Percentiles rank a stretch among this genome's conserved stretches.
Evolutionary conservation across 2,888 invertebrate genomes (phyloP).

Genomic region (Gari tellinella): DNA sequence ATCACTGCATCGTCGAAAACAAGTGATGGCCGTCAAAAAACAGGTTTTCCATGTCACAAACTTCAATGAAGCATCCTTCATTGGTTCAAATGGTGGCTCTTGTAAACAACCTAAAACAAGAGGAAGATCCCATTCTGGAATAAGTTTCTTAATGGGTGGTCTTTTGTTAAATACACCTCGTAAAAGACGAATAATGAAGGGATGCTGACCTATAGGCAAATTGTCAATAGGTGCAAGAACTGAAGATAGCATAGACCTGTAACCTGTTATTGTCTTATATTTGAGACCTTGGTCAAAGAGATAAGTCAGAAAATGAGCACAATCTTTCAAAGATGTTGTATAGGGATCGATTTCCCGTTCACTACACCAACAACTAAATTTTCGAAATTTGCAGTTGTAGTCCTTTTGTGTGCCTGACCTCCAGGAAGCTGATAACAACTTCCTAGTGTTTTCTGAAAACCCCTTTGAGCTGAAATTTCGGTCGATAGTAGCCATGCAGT

Average conservation of each 20-base stretch:
- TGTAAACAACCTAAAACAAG: constrained; percentile 12
- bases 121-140: constrained; percentile 32
- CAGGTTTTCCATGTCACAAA: constrained; percentile 16
- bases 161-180: constrained; percentile 27
- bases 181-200: constrained; percentile 17
- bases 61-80: constrained; percentile 14
- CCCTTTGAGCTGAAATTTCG: constrained; percentile 14
- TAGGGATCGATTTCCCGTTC: constrained; percentile 40
- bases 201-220: constrained; percentile 16
- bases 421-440: constrained; percentile 45
- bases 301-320: constrained; percentile 32
- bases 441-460: constrained; percentile 31
- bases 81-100: constrained; percentile 17
- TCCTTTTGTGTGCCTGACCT: constrained; percentile 47
- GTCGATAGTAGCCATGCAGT: constrained; percentile 35
- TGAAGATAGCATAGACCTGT: constrained; percentile 30
- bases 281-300: constrained; percentile 16
- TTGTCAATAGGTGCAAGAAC: constrained; percentile 12
- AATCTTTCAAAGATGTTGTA: constrained; percentile 36
- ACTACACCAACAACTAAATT: constrained; percentile 56
- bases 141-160: constrained; percentile 17
- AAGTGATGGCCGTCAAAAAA: constrained; percentile 17
- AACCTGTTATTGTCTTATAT: constrained; percentile 22
- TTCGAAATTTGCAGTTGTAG: constrained; percentile 36
- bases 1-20: no score